These are phyloP conservation scores for Alca torda DNA, from an alignment of 2,797 vertebrate species.

Conservation along the genomic window DNA sequence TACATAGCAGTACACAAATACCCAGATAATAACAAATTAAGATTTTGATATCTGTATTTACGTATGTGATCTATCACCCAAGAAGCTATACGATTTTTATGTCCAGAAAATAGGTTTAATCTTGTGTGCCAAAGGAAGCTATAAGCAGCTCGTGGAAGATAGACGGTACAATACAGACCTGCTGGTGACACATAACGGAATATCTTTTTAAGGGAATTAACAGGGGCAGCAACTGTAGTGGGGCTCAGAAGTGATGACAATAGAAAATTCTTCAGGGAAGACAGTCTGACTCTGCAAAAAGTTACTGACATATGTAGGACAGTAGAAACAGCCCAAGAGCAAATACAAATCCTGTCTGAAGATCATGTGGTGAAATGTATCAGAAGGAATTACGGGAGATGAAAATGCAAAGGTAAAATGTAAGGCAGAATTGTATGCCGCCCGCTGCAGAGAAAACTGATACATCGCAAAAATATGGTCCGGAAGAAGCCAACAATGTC, in stretches of 20 bases:
- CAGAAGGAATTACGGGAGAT: not conserved
- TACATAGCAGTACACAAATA: not conserved
- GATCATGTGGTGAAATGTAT: not conserved
- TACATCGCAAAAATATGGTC: not conserved
- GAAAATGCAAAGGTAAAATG: not conserved
- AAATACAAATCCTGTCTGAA: not conserved
- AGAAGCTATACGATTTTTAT: not conserved
- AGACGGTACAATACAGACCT: not conserved
- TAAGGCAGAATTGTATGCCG: not conserved
- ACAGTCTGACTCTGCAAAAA: conserved; percentile 70
- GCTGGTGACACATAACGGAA: conserved; percentile 6
- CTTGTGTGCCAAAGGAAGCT: not conserved
- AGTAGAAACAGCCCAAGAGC: conserved; percentile 44
- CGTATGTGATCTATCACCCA: not conserved
- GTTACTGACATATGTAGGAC: conserved; percentile 68
- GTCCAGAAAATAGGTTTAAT: not conserved
- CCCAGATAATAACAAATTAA: not conserved
- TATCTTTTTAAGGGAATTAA: conserved; percentile 60
- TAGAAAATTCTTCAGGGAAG: conserved; percentile 59
- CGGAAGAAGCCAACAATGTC: not conserved
- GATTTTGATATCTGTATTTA: not conserved
- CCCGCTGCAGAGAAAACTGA: not conserved
- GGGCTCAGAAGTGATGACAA: conserved; percentile 70
- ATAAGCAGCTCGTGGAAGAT: not conserved
- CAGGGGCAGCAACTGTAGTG: conserved; percentile 32